Base-by-base conservation (phyloP, 1,140 invertebrate species). In the Wasmannia auropunctata region DNA sequence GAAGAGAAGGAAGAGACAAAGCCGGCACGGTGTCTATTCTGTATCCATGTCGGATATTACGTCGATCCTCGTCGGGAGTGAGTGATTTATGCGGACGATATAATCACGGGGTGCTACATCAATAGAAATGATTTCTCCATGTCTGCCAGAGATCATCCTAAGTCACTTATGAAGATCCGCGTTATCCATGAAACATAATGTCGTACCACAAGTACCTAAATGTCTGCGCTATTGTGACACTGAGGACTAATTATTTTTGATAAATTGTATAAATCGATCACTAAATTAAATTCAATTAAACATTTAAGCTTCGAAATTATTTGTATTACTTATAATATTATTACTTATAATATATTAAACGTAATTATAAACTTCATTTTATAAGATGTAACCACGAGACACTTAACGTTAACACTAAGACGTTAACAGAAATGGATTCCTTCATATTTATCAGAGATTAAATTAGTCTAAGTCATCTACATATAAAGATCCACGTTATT, bases 11-110 rank as follows among this genome's bases (percentile, higher is more conserved):
- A 83, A 58, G 67, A 58, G 79, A 83, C 79, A 83, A 74, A 60
- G 79, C 79, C 79, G 19, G 37, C 8, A 46, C 22, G 34, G 51
- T 74, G 25, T 74, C 67, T 83, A 58, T 72, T 74, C 79, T 83
- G 67, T 83, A 34, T 58, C 37, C 37, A 74, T n/a, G 25, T 60
- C 51, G 22, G 14, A 28, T 51, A 83, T 83, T 83, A 74, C 31
- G 67, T 83, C 79, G 37, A 74, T 74, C 67, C 79, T 34, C 37
- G 7, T 60, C 37, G 4, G 51, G 19, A 5, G 14, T 83, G 37
- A 83, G 51, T 83, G 67, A 83, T 83, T 83, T 83, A 83, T 69
- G 65, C 37, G 51, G 22, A 58, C 14, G 67, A 60, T 74, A 25
- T 58, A 83, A 60, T 70, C 25, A 51, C 7, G 11, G n/a, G 14